Conservation (phyloP, 2,888 invertebrate genomes). For the Anaspis maculata region DNA sequence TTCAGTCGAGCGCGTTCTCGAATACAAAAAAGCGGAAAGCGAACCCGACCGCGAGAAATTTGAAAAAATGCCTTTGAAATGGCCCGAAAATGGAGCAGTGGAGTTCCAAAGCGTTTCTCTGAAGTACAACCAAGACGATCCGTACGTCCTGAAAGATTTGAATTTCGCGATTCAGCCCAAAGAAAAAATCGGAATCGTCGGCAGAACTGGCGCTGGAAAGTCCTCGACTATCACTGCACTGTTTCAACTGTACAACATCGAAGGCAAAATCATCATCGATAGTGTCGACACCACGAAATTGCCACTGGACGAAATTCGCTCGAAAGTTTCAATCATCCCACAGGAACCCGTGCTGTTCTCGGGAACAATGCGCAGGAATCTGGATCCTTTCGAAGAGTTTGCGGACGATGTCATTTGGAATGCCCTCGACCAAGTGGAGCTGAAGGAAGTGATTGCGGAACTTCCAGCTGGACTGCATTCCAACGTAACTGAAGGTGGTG, state of each 20-base stretch:
- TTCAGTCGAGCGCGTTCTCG: conserved; percentile 29
- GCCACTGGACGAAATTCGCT: conserved; percentile 66
- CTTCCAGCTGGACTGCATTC: conserved; percentile 45
- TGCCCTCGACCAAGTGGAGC: conserved; percentile 37
- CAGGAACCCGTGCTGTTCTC: conserved; percentile 84
- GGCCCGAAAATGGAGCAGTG: conserved; percentile 66
- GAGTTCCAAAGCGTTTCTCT: conserved; percentile 61
- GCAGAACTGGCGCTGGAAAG: conserved; percentile 82
- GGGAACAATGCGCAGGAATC: conserved; percentile 48
- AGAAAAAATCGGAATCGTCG: conserved; percentile 71
- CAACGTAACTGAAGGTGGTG: conserved; percentile 53
- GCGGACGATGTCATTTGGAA: conserved; percentile 28
- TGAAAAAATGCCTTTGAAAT: conserved; percentile 49
- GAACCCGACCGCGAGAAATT: conserved; percentile 27
- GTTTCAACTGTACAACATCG: conserved; percentile 71
- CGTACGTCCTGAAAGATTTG: conserved; percentile 66
- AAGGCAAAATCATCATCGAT: conserved; percentile 77
- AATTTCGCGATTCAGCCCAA: conserved; percentile 59
- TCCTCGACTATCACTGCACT: conserved; percentile 68
- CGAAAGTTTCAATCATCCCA: conserved; percentile 75
- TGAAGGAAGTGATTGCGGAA: conserved; percentile 48
- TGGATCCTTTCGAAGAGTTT: conserved; percentile 32
- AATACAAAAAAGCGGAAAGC: conserved; percentile 28
- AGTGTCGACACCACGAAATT: conserved; percentile 60
- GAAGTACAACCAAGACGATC: conserved; percentile 62